Evolutionary conservation across 92 coral and sea anemone species (phyloP), one percentile per base, ranked within the genome.

Genomic region (Actinernus sp.): DNA sequence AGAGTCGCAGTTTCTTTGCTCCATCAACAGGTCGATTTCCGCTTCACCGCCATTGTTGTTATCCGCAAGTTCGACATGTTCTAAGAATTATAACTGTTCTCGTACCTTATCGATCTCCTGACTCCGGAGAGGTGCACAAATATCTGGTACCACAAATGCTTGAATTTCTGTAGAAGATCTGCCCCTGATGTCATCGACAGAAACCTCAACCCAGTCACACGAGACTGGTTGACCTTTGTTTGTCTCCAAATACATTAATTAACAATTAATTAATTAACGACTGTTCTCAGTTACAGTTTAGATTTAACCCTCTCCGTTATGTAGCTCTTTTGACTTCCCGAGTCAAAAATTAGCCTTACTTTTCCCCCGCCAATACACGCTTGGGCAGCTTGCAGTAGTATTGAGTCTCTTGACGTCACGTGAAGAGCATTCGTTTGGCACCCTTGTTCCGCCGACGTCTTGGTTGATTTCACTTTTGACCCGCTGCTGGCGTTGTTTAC

Each of bases 231-330:
- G 48, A 4, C 30, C 29, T 27, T 57, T 43, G 18, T n/a, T n/a
- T n/a, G n/a, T n/a, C 38, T 61, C 86, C 79, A 65, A 61, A 71
- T 0, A 73, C 49, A 58, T 82, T 66, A 12, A 66, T 66, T 57
- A 67, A 29, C 43, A 65, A 63, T 0, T 79, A n/a, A n/a, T n/a
- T n/a, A n/a, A n/a, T n/a, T n/a, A n/a, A n/a, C n/a, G n/a, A n/a
- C n/a, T 3, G 45, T 74, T 68, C 20, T 45, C 51, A 54, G 47
- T 46, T 22, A 24, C 68, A 10, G 78, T 59, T 0, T 74, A 32
- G 74, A 31, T 8, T 55, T 52, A 3, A 61, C 61, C 31, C 34
- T 28, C 49, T 66, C 20, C 0, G 84, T 78, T 9, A 78, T 57
- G 62, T 68, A 78, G 18, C 83, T 82, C 39, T 63, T 65, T 57